Base-by-base conservation (phyloP, 2,797 vertebrate genomes). In the Carapus acus region DNA sequence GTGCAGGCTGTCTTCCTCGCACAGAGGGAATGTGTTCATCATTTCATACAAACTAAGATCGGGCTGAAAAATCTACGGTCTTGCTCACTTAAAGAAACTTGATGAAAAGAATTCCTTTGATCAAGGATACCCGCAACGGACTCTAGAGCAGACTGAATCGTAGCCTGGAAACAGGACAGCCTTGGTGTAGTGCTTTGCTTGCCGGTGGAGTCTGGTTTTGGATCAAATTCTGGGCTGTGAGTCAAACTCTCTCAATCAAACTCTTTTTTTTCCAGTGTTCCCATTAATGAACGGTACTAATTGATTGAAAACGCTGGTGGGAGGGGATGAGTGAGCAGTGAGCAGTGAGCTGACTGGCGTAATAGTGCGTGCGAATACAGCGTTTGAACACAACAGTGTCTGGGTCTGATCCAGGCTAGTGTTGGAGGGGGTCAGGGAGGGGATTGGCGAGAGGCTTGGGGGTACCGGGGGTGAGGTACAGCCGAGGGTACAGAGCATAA, bases 281-380 rank as follows among this genome's bases (percentile, higher is more conserved):
- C 59, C 56, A 51, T 73, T 85, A 83, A 88, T 84, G 82, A 86
- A 85, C 70, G 67, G 74, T 77, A 81, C 79, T 87, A 86, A 88
- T 83, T 83, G 83, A 88, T 88, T 85, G 67, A 70, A 69, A 85
- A 77, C 63, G 69, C 78, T 85, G 81, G 78, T 85, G 81, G 77
- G 78, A 79, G 79, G 76, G 75, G 70, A 66, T 67, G 65, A 70
- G 60, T 45, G 14, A 62, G 65, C 43, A 70, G 60, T 45, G 14
- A 62, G 65, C 43, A 56, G 21, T 49, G 8, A 31, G n/a, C 8
- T 40, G 58, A 45, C 43, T 44, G 50, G 68, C 54, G 59, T 73
- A 67, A 64, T 69, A 60, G 62, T 68, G 65, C 62, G 67, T 67
- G 58, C 70, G 73, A 61, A 55, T 44, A 21, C 41, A 39, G 65